Percentiles rank a stretch among this genome's conserved stretches.
phyloP scores from a whole-genome alignment of 2,888 invertebrate genomes.

The Drosophila austrosaltans region DNA sequence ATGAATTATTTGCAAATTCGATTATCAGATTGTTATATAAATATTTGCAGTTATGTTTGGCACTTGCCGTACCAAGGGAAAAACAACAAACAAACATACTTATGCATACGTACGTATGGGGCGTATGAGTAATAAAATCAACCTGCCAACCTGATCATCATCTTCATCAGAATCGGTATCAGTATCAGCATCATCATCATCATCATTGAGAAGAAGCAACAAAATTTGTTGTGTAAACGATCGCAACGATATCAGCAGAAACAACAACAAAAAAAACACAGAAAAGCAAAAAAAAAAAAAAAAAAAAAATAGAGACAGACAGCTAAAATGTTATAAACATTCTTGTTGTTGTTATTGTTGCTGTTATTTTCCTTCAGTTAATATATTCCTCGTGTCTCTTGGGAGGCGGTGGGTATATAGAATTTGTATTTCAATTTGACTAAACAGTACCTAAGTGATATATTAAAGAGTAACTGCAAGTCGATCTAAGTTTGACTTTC shows the following conservation, averaged over 20 bases:
- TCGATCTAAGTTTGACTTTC: not conserved
- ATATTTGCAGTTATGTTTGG: constrained; percentile 65
- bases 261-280: constrained; percentile 31
- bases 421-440: too few species aligned
- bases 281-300: not conserved
- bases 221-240: constrained; percentile 54
- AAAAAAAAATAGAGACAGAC: not conserved
- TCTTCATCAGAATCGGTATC: constrained; percentile 31
- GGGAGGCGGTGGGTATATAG: too few species aligned
- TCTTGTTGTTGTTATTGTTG: constrained; percentile 22
- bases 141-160: constrained; percentile 52
- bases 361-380: not conserved
- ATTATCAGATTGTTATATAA: constrained; percentile 57
- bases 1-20: constrained; percentile 57
- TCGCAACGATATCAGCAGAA: constrained; percentile 44
- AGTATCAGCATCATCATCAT: constrained; percentile 5
- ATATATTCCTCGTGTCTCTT: too few species aligned
- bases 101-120: constrained; percentile 45
- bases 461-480: not conserved
- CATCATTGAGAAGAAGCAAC: not conserved
- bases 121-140: constrained; percentile 76
- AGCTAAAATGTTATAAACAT: constrained; percentile 35
- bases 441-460: not conserved
- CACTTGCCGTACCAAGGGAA: constrained; percentile 59
- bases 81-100: constrained; percentile 14